Conservation (phyloP, 2,888 invertebrate species). For the Drosophila subquinaria region DNA sequence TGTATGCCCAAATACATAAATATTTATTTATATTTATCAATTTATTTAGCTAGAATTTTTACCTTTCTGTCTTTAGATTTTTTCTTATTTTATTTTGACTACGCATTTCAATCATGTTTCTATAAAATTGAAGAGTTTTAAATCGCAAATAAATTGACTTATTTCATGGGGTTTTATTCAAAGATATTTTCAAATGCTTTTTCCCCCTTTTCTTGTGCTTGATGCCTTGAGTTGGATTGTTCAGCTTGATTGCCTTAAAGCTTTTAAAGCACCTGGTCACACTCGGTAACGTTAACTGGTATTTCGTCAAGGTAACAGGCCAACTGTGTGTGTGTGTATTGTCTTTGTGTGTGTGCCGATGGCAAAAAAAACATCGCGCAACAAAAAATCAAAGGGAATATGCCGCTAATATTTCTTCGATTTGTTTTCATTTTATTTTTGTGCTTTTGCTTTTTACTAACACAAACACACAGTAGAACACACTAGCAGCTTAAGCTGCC, state of each 20-base stretch:
- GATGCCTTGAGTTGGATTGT: neutral
- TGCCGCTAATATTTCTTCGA: slow-evolving; percentile 73
- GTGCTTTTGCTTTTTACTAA: slow-evolving; percentile 35
- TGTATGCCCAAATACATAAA: neutral
- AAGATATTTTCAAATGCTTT: neutral
- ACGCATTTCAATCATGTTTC: neutral
- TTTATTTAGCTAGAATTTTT: neutral
- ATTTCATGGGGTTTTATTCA: neutral
- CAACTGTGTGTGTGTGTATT: neutral
- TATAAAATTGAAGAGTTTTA: neutral
- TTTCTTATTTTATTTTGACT: neutral
- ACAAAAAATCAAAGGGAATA: slow-evolving; percentile 76
- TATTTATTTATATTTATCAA: neutral
- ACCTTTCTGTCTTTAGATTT: neutral
- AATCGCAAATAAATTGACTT: neutral
- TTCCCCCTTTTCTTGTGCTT: neutral
- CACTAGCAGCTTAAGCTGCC: slow-evolving; percentile 41
- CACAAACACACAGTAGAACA: slow-evolving; percentile 15
- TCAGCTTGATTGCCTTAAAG: slow-evolving; percentile 9
- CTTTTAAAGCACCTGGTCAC: slow-evolving; percentile 25
- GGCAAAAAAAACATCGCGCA: slow-evolving; percentile 47
- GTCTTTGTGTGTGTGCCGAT: slow-evolving; percentile 12
- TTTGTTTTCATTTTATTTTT: slow-evolving; percentile 61
- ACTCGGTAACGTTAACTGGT: slow-evolving; percentile 17
- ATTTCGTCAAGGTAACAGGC: slow-evolving; percentile 19